Percentiles rank a stretch among this genome's conserved stretches.
Conservation (phyloP, 2,888 invertebrate species). For the Drosophila rubida region DNA sequence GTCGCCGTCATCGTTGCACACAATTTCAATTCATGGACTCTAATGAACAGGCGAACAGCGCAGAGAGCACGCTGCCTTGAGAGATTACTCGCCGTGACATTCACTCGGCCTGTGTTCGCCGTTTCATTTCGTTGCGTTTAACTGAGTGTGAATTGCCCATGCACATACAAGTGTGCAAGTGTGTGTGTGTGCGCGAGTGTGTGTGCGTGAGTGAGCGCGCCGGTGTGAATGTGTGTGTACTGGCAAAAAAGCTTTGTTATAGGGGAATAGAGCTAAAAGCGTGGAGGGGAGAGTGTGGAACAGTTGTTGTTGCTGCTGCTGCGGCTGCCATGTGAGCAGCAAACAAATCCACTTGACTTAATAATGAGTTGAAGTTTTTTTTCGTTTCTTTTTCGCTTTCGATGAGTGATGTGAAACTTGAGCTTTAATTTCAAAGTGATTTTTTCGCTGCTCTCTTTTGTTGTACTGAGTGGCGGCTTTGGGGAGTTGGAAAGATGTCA, state of each 20-base stretch:
- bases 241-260: conserved; percentile 47
- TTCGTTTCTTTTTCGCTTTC: background rate
- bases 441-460: background rate
- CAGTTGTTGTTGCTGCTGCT: background rate
- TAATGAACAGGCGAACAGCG: conserved; percentile 82
- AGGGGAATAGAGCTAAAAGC: conserved; percentile 31
- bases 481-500: background rate
- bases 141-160: conserved; percentile 65
- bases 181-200: conserved; percentile 11
- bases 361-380: conserved; percentile 33
- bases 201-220: conserved; percentile 16
- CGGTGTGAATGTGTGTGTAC: conserved; percentile 23
- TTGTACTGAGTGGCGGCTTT: background rate
- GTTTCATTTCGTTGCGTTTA: conserved; percentile 58
- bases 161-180: conserved; percentile 20
- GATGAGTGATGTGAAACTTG: conserved; percentile 48
- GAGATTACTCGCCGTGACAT: conserved; percentile 57
- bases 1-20: conserved; percentile 69
- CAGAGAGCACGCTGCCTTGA: conserved; percentile 35
- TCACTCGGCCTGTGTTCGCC: conserved; percentile 66
- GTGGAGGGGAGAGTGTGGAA: conserved; percentile 33
- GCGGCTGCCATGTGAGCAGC: conserved; percentile 25
- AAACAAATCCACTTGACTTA: conserved; percentile 28
- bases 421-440: conserved; percentile 38
- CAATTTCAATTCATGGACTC: conserved; percentile 85